These are phyloP conservation scores for Hycleus cichorii DNA, from an alignment of 1,140 invertebrate genomes.

Conservation along the genomic window DNA sequence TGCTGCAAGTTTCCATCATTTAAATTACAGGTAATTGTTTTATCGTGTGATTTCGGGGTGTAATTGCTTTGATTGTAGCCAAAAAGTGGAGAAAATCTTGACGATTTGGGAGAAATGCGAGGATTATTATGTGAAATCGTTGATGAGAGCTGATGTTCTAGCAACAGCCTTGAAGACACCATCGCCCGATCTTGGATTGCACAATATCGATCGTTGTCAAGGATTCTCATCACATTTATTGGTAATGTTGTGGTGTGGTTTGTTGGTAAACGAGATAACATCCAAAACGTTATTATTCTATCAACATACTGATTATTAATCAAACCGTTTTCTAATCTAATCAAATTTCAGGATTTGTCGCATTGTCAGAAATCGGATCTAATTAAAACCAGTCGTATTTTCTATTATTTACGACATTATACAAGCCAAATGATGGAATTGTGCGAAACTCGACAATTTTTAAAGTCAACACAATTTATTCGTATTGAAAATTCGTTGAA, in stretches of 20 bases:
- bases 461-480: slow-evolving; percentile 32
- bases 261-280: neutral
- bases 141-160: slow-evolving; percentile 61
- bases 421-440: slow-evolving; percentile 40
- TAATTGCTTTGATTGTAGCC: slow-evolving; percentile 33
- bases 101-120: slow-evolving; percentile 67
- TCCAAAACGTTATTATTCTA: no score
- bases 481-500: slow-evolving; percentile 46
- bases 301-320: no score
- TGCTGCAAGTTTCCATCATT: slow-evolving; percentile 43
- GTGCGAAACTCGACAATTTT: slow-evolving; percentile 36
- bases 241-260: slow-evolving; percentile 36
- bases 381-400: slow-evolving; percentile 42
- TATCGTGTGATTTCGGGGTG: neutral
- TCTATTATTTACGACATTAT: slow-evolving; percentile 42
- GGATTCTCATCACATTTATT: slow-evolving; percentile 60
- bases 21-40: slow-evolving; percentile 42
- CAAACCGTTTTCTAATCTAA: no score
- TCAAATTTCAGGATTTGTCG: slow-evolving; percentile 42
- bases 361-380: slow-evolving; percentile 47
- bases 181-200: slow-evolving; percentile 69
- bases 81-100: slow-evolving; percentile 48
- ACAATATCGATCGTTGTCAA: slow-evolving; percentile 74
- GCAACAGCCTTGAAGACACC: slow-evolving; percentile 55
- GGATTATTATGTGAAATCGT: slow-evolving; percentile 65